Percentiles rank a stretch among this genome's conserved stretches.
These are phyloP conservation scores for Pygocentrus nattereri DNA, from an alignment of 2,797 vertebrate species.

Conservation along the genomic window DNA sequence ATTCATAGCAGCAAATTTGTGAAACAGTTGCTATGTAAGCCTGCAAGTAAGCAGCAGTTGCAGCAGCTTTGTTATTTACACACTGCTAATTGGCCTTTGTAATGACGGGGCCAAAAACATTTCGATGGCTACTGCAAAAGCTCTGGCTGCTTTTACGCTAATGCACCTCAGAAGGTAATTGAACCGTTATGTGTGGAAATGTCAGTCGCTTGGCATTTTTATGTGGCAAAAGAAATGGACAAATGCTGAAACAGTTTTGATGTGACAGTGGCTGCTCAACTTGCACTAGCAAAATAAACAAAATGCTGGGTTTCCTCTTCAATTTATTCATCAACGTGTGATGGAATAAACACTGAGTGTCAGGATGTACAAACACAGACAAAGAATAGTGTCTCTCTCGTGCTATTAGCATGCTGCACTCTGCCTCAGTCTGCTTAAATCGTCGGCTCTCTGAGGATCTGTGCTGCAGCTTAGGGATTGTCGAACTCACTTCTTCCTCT, in stretches of 20 bases:
- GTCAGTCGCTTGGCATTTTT: not conserved
- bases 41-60: not conserved
- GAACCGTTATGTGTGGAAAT: not conserved
- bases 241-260: not conserved
- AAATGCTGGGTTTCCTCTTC: not conserved
- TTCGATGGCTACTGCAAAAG: not conserved
- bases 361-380: not conserved
- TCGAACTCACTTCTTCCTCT: not conserved
- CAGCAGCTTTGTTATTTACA: not conserved
- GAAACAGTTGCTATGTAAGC: conserved; percentile 15
- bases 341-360: not conserved
- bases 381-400: not conserved
- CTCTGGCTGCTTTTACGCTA: conserved; percentile 23
- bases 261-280: not conserved
- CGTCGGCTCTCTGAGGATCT: conserved; percentile 18
- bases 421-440: conserved; percentile 1
- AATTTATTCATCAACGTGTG: not conserved
- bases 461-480: conserved; percentile 23
- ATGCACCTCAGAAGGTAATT: conserved; percentile 1
- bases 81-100: conserved; percentile 10
- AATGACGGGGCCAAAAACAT: conserved; percentile 6
- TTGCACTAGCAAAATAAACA: not conserved
- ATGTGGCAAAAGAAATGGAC: not conserved
- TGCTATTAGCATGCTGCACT: not conserved
- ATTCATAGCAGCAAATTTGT: conserved; percentile 20